Percentiles rank a stretch among this genome's conserved stretches.
These are phyloP conservation scores for Andrena dorsata DNA, from an alignment of 2,888 invertebrate species.

Conservation along the genomic window DNA sequence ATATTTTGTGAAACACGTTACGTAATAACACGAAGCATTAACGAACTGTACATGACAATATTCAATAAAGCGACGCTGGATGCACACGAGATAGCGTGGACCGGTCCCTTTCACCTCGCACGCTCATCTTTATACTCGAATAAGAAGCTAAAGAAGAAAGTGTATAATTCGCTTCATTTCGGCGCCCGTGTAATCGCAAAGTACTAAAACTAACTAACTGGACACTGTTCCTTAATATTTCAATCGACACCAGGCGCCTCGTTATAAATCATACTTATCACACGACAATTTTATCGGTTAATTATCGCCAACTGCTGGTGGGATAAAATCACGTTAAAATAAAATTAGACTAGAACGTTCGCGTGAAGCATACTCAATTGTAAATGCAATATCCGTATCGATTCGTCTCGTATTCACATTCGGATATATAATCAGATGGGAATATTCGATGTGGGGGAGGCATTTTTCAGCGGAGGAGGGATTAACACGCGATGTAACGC, in stretches of 20 bases:
- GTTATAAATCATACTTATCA: not conserved
- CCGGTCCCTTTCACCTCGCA: constrained; percentile 5
- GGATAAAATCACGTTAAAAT: not conserved
- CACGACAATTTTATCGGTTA: too few species aligned
- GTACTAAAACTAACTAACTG: too few species aligned
- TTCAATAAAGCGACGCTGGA: constrained; percentile 8
- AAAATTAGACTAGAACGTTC: not conserved
- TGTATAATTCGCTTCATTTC: not conserved
- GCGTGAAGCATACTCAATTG: not conserved
- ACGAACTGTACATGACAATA: constrained; percentile 16
- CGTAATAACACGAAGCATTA: constrained; percentile 31
- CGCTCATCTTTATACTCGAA: not conserved
- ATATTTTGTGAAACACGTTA: constrained; percentile 26
- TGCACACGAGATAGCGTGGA: not conserved
- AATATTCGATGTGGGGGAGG: too few species aligned
- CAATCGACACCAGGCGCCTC: not conserved
- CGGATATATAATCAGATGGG: too few species aligned
- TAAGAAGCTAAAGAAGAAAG: not conserved
- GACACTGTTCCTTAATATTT: too few species aligned
- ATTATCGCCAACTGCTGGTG: too few species aligned
- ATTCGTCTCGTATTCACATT: not conserved
- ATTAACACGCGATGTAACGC: too few species aligned
- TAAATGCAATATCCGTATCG: not conserved
- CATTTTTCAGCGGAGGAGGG: too few species aligned
- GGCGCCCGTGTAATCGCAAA: too few species aligned